Conservation (phyloP, 2,797 vertebrate genomes). For the Poeciliopsis infans region DNA sequence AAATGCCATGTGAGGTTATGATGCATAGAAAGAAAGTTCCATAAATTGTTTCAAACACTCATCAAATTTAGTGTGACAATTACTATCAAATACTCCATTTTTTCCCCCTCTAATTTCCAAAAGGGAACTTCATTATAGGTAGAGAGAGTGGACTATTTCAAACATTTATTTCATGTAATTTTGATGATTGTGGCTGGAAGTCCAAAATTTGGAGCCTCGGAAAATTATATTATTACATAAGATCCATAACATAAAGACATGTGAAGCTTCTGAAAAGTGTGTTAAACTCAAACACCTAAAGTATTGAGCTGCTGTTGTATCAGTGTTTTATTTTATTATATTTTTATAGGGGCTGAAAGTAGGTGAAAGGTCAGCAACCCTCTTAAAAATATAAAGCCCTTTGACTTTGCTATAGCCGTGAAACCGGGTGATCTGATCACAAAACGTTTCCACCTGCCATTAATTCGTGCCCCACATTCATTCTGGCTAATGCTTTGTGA, state of each 20-base stretch:
- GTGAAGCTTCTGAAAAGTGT: not conserved
- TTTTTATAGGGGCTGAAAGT: not conserved
- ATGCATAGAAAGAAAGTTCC: not conserved
- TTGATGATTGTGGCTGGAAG: not conserved
- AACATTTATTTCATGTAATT: not conserved
- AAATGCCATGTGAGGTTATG: not conserved
- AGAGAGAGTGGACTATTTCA: not conserved
- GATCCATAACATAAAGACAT: not conserved
- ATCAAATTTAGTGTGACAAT: not conserved
- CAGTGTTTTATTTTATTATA: not conserved
- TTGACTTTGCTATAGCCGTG: not conserved
- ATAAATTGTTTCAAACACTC: not conserved
- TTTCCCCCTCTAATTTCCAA: not conserved
- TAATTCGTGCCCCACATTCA: not conserved
- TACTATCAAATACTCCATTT: not conserved
- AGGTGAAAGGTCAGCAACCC: not conserved
- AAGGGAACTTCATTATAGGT: not conserved
- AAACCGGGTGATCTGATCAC: not conserved
- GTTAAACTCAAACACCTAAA: not conserved
- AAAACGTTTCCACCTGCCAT: not conserved
- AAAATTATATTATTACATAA: not conserved
- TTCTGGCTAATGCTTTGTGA: not conserved
- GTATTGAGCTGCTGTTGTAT: not conserved
- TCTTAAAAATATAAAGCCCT: not conserved
- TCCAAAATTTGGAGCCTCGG: not conserved